Conservation (phyloP, 2,888 invertebrate genomes). For the Spisula subtruncata region DNA sequence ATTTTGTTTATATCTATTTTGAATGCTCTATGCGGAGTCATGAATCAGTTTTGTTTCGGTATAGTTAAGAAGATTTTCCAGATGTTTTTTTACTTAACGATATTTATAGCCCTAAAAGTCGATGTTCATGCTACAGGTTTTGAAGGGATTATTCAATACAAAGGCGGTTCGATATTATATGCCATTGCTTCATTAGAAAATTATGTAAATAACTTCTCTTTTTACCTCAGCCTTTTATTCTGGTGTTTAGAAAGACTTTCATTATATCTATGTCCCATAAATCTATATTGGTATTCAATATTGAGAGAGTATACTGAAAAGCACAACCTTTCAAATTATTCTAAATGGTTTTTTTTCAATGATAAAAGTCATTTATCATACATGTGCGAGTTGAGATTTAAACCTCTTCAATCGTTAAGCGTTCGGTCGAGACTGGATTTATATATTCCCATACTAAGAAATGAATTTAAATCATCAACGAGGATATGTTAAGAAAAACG, state of each 20-base stretch:
- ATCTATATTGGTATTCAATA: background rate
- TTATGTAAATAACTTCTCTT: background rate
- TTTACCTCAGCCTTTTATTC: background rate
- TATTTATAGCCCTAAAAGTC: no score
- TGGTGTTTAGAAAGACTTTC: background rate
- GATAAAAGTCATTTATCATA: background rate
- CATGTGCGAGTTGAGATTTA: background rate
- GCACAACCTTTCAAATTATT: background rate
- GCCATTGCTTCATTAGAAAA: background rate
- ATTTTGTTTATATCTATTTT: no score
- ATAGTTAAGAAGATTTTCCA: no score
- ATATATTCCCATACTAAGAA: background rate
- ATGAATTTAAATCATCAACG: background rate
- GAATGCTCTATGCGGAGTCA: no score
- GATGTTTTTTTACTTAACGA: no score
- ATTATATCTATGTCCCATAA: background rate
- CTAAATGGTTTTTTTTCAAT: background rate
- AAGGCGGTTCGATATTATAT: background rate
- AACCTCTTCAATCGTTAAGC: background rate
- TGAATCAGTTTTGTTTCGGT: no score
- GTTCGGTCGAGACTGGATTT: background rate
- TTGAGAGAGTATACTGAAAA: background rate
- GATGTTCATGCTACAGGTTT: background rate
- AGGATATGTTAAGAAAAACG: no score
- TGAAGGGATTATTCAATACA: background rate